Conservation (phyloP, 2,797 vertebrate species). For the Thamnophis elegans region DNA sequence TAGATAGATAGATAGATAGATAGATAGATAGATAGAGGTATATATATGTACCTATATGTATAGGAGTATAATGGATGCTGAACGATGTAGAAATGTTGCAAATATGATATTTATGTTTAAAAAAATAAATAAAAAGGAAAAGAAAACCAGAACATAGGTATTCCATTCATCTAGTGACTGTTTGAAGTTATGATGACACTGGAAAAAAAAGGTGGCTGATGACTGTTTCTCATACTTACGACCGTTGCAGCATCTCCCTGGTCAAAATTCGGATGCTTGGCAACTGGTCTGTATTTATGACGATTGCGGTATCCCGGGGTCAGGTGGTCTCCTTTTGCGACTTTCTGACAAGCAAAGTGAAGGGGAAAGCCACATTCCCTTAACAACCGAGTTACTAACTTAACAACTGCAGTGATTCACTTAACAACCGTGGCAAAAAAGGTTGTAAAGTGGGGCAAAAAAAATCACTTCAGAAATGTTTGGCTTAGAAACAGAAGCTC, state of each 20-base stretch:
- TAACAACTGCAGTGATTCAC: background rate
- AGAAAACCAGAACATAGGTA: background rate
- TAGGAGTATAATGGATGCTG: too few relatives aligned
- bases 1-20: too few relatives aligned
- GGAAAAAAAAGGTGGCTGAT: background rate
- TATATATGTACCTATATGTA: too few relatives aligned
- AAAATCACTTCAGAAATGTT: background rate
- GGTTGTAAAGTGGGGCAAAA: background rate
- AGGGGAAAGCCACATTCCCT: background rate
- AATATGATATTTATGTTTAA: too few relatives aligned
- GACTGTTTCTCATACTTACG: background rate
- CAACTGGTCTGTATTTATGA: background rate
- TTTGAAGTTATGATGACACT: background rate
- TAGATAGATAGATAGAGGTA: too few relatives aligned
- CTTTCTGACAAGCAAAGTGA: background rate
- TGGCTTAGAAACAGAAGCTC: background rate
- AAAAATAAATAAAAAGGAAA: too few relatives aligned
- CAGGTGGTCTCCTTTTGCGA: background rate
- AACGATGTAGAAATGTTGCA: too few relatives aligned
- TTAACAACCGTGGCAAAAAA: background rate
- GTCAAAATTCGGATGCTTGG: background rate
- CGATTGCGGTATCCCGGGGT: background rate
- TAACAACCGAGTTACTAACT: background rate
- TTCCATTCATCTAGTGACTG: background rate
- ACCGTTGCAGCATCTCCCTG: background rate